Percentiles rank a stretch among this genome's conserved stretches.
Conservation (phyloP, 1,140 invertebrate genomes). For the Tetraneura akinire region DNA sequence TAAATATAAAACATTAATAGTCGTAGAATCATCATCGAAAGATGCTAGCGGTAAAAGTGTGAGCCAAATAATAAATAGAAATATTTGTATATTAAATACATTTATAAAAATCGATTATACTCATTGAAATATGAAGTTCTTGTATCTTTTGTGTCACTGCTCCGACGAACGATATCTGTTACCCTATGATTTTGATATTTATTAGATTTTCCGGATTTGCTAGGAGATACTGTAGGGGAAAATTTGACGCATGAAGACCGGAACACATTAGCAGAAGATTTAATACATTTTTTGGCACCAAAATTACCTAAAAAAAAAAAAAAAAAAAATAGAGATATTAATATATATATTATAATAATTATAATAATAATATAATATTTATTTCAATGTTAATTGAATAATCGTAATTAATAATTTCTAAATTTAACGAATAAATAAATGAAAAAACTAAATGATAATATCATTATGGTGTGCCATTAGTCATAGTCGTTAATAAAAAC, state of each 20-base stretch:
- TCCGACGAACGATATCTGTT: background rate
- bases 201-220: constrained; percentile 13
- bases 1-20: too few species aligned
- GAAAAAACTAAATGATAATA: too few species aligned
- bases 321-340: background rate
- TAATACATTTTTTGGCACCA: constrained; percentile 22
- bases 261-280: constrained; percentile 28
- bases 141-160: constrained; percentile 19
- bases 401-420: background rate
- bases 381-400: background rate
- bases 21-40: too few species aligned
- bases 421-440: too few species aligned
- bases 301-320: constrained; percentile 17
- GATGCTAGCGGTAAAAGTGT: too few species aligned
- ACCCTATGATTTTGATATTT: constrained; percentile 18
- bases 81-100: too few species aligned
- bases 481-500: too few species aligned
- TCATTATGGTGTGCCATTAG: too few species aligned
- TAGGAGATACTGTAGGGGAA: constrained; percentile 1
- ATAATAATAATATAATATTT: background rate
- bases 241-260: constrained; percentile 28
- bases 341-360: background rate
- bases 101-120: background rate
- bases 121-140: constrained; percentile 24
- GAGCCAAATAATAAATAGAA: too few species aligned